phyloP scores from a whole-genome alignment of 2,797 vertebrate species.

The Rhynchonycteris naso region DNA sequence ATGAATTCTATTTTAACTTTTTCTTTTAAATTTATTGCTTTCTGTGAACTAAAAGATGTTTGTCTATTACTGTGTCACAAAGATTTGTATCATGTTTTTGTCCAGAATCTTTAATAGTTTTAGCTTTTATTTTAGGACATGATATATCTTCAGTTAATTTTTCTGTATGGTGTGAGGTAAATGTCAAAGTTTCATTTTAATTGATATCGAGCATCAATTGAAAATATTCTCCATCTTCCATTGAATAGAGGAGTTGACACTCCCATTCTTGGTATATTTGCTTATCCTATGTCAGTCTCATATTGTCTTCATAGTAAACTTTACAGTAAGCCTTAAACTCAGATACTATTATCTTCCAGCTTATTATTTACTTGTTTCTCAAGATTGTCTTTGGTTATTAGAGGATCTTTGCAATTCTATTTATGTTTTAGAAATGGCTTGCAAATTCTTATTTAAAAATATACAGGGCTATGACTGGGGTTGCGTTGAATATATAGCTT shows the following conservation, averaged over 20 bases:
- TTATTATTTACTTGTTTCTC: not conserved
- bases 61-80: not conserved
- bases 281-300: not conserved
- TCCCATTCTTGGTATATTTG: constrained; percentile 4
- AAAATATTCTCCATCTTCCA: not conserved
- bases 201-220: not conserved
- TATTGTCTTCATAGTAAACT: not conserved
- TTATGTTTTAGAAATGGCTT: constrained; percentile 28
- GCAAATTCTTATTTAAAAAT: constrained; percentile 2
- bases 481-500: not conserved
- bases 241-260: not conserved
- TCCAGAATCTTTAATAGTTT: not conserved
- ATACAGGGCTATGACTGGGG: not conserved
- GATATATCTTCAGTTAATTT: not conserved
- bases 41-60: not conserved
- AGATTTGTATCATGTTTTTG: not conserved
- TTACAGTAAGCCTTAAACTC: not conserved
- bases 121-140: not conserved
- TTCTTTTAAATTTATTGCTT: not conserved
- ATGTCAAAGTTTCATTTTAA: not conserved
- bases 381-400: not conserved
- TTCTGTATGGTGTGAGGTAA: not conserved
- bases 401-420: not conserved
- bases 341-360: not conserved
- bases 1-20: not conserved